Evolutionary conservation across 2,888 invertebrate genomes (phyloP), one percentile per base, ranked within the genome.

Genomic region (Octonoba sinensis): DNA sequence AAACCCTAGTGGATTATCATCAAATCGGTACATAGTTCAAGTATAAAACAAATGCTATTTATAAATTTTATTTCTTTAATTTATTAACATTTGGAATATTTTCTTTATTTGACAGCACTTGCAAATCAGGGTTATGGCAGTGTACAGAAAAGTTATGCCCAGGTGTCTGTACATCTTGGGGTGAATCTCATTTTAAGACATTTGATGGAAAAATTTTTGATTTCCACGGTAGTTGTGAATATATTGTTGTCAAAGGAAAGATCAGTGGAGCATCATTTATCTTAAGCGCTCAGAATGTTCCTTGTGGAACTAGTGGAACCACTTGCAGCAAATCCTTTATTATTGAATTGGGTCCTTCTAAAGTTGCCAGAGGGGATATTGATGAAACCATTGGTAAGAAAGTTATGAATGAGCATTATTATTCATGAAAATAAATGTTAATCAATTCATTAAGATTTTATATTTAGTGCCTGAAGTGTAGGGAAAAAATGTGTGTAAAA

Each of bases 271-370:
- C 90, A 4, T 91, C 91, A 0, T 96, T 95, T 87, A 91, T 92
- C 73, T 91, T 96, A 0, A 92, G 93, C 65, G 93, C 95, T 85
- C 88, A 94, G 91, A 95, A 95, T 87, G 94, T 95, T 0, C 93
- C 95, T 0, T 97, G 96, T 86, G 95, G 96, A 3, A 93, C 94
- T 0, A 92, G 93, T 13, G 96, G 96, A 0, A 94, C 95, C 0
- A 94, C 95, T 0, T 97, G 96, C 88, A 94, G 96, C 16, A 96
- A 96, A 87, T 93, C 95, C 0, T 89, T 96, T 3, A 93, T 92
- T 1, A 90, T 96, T 46, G 90, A 72, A 20, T 22, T 86, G 22
- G 85, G 86, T 3, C 46, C 73, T 2, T 3, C 64, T n/a, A 60
- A 20, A n/a, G 4, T 62, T 0, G 56, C 27, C 1, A 51, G 73